A percentile compares a stretch with the other conserved stretches of the same genome.
Conservation (phyloP, 2,888 invertebrate species). For the Caradrina clavipalpis region DNA sequence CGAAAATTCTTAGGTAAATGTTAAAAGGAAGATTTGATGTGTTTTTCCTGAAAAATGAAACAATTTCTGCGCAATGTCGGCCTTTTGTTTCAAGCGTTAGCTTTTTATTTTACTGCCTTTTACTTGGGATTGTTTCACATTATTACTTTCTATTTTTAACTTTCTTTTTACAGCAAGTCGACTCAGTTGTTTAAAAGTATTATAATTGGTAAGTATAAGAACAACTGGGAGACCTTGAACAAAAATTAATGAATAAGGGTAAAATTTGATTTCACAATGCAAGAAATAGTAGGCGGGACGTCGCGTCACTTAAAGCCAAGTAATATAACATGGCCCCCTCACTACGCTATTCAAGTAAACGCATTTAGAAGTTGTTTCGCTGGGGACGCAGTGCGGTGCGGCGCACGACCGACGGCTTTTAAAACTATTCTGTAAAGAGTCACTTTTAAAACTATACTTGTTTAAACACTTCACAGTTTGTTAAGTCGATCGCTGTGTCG, state of each 20-base stretch:
- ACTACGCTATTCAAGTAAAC: slow-evolving; percentile 20
- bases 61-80: slow-evolving; percentile 1
- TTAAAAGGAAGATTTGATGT: slow-evolving; percentile 8
- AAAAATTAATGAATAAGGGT: not conserved
- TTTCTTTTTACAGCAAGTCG: not conserved
- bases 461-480: slow-evolving; percentile 15
- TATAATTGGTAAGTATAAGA: not conserved
- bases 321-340: slow-evolving; percentile 1
- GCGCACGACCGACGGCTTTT: slow-evolving; percentile 22
- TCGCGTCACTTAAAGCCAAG: not conserved
- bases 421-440: slow-evolving; percentile 33
- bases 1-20: slow-evolving; percentile 5
- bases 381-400: slow-evolving; percentile 4
- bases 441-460: slow-evolving; percentile 37
- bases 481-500: not conserved
- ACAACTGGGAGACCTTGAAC: too few relatives aligned
- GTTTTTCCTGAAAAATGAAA: slow-evolving; percentile 9
- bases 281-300: not conserved
- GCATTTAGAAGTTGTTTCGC: slow-evolving; percentile 33
- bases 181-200: not conserved
- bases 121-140: not conserved
- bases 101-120: slow-evolving; percentile 9
- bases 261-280: not conserved
- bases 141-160: slow-evolving; percentile 3
- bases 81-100: not conserved